Evolutionary conservation across 1,140 invertebrate species (phyloP).

Genomic region (Littorina saxatilis): DNA sequence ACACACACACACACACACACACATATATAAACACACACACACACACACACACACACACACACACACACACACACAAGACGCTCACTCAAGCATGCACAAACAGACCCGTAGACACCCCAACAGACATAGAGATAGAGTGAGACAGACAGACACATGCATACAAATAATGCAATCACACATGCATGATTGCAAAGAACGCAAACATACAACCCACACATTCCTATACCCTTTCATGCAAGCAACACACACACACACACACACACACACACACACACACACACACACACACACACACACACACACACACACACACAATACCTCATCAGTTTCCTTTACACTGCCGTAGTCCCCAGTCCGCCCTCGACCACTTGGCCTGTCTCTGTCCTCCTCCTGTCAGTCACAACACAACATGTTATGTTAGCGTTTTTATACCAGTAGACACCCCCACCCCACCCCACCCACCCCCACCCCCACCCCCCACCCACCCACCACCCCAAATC

Average conservation of each 20-base stretch:
- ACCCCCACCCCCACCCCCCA: too few relatives aligned
- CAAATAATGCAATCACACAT: neutral
- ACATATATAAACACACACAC: neutral
- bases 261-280: neutral
- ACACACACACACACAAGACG: neutral
- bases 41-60: neutral
- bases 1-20: too few relatives aligned
- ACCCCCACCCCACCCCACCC: too few relatives aligned
- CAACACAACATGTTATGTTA: too few relatives aligned
- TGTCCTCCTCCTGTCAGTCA: neutral
- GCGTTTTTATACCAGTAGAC: too few relatives aligned
- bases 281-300: neutral
- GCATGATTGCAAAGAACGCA: too few relatives aligned
- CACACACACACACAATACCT: slow-evolving; percentile 39
- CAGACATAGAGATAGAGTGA: neutral
- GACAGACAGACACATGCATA: neutral
- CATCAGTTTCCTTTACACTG: slow-evolving; percentile 57
- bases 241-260: neutral
- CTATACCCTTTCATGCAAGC: too few relatives aligned
- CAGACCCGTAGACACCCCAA: neutral
- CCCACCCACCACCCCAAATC: too few relatives aligned
- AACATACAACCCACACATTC: too few relatives aligned
- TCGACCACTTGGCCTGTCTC: neutral
- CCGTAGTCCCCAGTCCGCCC: slow-evolving; percentile 49
- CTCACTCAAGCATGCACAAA: neutral